Evolutionary conservation across 2,888 invertebrate genomes (phyloP), one percentile per base, ranked within the genome.

Genomic region (Cephus spinipes): DNA sequence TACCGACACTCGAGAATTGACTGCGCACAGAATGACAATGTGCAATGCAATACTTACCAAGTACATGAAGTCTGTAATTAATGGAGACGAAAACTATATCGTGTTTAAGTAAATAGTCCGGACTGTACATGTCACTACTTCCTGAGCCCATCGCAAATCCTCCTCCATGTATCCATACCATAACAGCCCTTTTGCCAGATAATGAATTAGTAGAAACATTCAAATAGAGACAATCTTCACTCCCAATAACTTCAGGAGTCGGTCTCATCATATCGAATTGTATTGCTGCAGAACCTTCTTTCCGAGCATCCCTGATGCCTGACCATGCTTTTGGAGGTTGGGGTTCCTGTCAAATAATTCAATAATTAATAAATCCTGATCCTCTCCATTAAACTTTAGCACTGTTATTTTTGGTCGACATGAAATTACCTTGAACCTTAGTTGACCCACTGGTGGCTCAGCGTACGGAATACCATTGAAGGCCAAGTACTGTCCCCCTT

Each of bases 401-500:
- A 4, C 12, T 12, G 36, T 36, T 36, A 36, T 36, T 15, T 36
- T 15, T 15, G 1, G 0, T 12, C 4, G 36, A 36, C 12, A 36
- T 12, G 4, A 36, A 36, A 4, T 36, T 87, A 92, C 92, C 88
- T 90, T 90, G 71, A 92, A 92, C 83, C 92, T 86, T 0, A 92
- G 87, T 12, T 89, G 79, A 0, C 89, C 91, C n/a, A 92, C 55
- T 1, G 92, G 92, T 9, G 92, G 90, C 73, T 89, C 87, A 4
- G 91, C 92, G 75, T 89, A 92, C 0, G 92, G 92, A 76, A 92
- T 89, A 3, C 90, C 91, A 68, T 84, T 83, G 73, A 91, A 92
- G 35, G 88, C 86, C 6, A 88, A 84, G 79, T 87, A 92, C 36
- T 83, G 79, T 2, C 80, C 80, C 4, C 90, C 90, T 1, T 84